phyloP scores from a whole-genome alignment of 2,888 invertebrate species.

The Orchesella flavescens region DNA sequence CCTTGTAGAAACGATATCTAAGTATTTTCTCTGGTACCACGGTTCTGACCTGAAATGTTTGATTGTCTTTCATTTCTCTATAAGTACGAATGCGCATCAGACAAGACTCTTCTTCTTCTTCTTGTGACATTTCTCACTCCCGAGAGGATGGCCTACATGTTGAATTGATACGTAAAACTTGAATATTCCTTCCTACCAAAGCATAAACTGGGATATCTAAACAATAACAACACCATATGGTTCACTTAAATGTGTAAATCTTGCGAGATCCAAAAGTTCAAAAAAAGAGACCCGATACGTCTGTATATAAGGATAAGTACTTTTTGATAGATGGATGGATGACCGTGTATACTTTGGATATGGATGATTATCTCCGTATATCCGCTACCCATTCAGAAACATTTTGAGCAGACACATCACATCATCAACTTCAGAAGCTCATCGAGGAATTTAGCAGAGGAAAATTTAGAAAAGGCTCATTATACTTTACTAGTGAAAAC shows the following conservation, averaged over 20 bases:
- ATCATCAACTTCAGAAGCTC: not conserved
- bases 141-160: conserved; percentile 48
- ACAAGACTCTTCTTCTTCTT: conserved; percentile 24
- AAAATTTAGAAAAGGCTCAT: not conserved
- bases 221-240: not conserved
- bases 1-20: not conserved
- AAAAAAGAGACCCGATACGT: not conserved
- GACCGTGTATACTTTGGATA: conserved; percentile 3
- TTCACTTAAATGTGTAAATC: conserved; percentile 30
- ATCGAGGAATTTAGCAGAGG: not conserved
- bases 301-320: too few species aligned
- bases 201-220: not conserved
- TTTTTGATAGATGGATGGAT: conserved; percentile 13
- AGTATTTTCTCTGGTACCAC: conserved; percentile 25
- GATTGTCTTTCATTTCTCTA: conserved; percentile 66
- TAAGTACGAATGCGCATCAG: conserved; percentile 13
- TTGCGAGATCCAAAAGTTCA: not conserved
- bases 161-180: conserved; percentile 37
- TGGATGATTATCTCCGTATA: not conserved
- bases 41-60: conserved; percentile 70
- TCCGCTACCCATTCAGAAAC: not conserved
- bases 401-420: not conserved
- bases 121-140: conserved; percentile 47
- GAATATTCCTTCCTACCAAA: not conserved
- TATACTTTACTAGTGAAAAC: conserved; percentile 2